Evolutionary conservation across 2,888 invertebrate genomes (phyloP).

Genomic region (Limenitis camilla): DNA sequence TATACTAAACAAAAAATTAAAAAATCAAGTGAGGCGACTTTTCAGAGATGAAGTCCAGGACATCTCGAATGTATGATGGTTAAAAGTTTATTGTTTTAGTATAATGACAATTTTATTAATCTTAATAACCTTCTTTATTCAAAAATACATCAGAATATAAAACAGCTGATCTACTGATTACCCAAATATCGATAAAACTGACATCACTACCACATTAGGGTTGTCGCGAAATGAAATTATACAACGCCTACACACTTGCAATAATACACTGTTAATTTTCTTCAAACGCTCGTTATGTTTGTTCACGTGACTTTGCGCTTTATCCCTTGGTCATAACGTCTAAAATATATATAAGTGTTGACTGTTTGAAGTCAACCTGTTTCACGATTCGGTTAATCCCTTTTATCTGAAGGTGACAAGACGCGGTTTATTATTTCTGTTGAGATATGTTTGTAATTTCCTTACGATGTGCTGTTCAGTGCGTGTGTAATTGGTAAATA

Average conservation of each 20-base stretch:
- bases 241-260: slow-evolving; percentile 62
- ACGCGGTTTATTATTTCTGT: slow-evolving; percentile 64
- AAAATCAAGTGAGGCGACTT: too few species aligned
- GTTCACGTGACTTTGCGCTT: slow-evolving; percentile 22
- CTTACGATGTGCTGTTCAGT: slow-evolving; percentile 18
- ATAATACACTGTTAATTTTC: slow-evolving; percentile 63
- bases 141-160: too few species aligned
- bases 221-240: slow-evolving; percentile 67
- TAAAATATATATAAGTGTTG: not conserved
- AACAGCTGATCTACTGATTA: too few species aligned
- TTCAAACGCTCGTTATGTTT: slow-evolving; percentile 32
- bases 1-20: too few species aligned
- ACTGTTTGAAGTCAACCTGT: slow-evolving; percentile 45
- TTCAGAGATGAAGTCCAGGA: too few species aligned
- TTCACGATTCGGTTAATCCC: slow-evolving; percentile 60
- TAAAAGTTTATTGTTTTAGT: too few species aligned
- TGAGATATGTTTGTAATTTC: slow-evolving; percentile 54
- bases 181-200: slow-evolving; percentile 26
- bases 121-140: too few species aligned
- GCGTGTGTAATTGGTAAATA: slow-evolving; percentile 12
- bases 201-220: slow-evolving; percentile 52
- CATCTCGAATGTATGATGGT: too few species aligned
- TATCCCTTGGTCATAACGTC: slow-evolving; percentile 21
- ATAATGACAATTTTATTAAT: too few species aligned
- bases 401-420: slow-evolving; percentile 69